A percentile compares a stretch with the other conserved stretches of the same genome.
These are phyloP conservation scores for Dicranocentrus wangi DNA, from an alignment of 2,888 invertebrate genomes.

Conservation along the genomic window DNA sequence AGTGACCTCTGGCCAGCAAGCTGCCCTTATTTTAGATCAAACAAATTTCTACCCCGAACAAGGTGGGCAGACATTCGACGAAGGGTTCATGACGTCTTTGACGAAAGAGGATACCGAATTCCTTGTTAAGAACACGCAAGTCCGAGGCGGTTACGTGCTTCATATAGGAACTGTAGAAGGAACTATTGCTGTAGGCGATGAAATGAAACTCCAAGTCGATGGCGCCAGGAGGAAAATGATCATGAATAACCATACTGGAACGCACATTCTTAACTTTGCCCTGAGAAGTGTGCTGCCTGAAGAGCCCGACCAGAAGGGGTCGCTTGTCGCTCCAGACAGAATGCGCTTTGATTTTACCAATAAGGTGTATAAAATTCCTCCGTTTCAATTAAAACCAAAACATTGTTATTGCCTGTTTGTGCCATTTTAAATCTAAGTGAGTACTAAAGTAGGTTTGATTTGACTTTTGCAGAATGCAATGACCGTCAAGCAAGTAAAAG, in stretches of 20 bases:
- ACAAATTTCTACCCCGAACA: slow-evolving; percentile 99
- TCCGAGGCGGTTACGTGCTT: slow-evolving; percentile 95
- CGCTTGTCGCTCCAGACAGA: slow-evolving; percentile 96
- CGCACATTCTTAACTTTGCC: slow-evolving; percentile 96
- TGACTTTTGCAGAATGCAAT: too few relatives aligned
- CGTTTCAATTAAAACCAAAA: neutral
- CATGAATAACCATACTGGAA: slow-evolving; percentile 99
- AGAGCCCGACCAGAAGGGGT: slow-evolving; percentile 97
- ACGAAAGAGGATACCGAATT: slow-evolving; percentile 84
- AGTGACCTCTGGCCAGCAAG: slow-evolving; percentile 88
- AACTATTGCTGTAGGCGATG: slow-evolving; percentile 87
- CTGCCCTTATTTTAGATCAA: slow-evolving; percentile 91
- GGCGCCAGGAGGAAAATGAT: slow-evolving; percentile 87
- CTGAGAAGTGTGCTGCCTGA: slow-evolving; percentile 90
- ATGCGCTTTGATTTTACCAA: slow-evolving; percentile 97
- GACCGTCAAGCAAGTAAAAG: slow-evolving; percentile 89
- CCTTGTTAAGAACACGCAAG: slow-evolving; percentile 92
- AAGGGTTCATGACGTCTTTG: slow-evolving; percentile 89
- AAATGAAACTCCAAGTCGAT: slow-evolving; percentile 87
- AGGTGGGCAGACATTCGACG: slow-evolving; percentile 98
- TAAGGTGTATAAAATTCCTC: too few relatives aligned
- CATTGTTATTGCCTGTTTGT: too few relatives aligned
- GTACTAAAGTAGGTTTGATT: too few relatives aligned
- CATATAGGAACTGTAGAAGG: slow-evolving; percentile 94
- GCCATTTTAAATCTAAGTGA: too few relatives aligned